phyloP scores from a whole-genome alignment of 1,140 invertebrate species.

The Tetramorium alpestre region DNA sequence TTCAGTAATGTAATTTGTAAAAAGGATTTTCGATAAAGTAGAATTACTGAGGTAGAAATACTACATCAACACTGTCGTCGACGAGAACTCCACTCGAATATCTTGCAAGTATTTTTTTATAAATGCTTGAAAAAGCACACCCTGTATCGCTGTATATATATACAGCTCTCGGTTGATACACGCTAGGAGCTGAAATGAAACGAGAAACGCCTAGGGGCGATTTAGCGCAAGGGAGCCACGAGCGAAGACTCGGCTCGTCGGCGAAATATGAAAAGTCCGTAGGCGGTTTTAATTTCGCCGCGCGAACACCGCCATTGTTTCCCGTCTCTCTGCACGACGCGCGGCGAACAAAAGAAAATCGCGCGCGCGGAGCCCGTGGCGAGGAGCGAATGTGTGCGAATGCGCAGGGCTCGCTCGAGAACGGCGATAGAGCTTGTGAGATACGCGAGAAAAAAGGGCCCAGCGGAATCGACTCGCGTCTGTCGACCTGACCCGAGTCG shows the following conservation, averaged over 20 bases:
- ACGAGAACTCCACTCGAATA: neutral
- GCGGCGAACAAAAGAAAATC: constrained; percentile 77
- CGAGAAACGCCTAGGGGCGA: constrained; percentile 78
- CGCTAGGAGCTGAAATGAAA: constrained; percentile 81
- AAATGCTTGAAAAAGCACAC: neutral
- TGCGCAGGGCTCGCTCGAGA: constrained; percentile 26
- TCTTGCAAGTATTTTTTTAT: neutral
- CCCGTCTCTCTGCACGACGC: constrained; percentile 67
- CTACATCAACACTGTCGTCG: neutral
- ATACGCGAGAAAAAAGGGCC: constrained; percentile 50
- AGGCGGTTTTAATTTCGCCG: constrained; percentile 86
- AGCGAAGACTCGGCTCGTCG: constrained; percentile 75
- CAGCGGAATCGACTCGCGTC: neutral
- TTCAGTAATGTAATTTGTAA: neutral
- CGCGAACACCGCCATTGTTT: constrained; percentile 85
- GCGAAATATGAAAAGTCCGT: constrained; percentile 84
- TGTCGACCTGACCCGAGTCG: constrained; percentile 5
- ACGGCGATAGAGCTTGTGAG: constrained; percentile 20
- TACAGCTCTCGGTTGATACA: constrained; percentile 34
- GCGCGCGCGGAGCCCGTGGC: constrained; percentile 22
- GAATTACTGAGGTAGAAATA: neutral
- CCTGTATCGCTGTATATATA: neutral
- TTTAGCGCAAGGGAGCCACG: constrained; percentile 62
- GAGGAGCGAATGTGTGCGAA: neutral
- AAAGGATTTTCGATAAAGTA: neutral